Percentiles rank a stretch among this genome's conserved stretches.
phyloP scores from a whole-genome alignment of 2,113 vertebrate species.

The Accipiter cooperii region DNA sequence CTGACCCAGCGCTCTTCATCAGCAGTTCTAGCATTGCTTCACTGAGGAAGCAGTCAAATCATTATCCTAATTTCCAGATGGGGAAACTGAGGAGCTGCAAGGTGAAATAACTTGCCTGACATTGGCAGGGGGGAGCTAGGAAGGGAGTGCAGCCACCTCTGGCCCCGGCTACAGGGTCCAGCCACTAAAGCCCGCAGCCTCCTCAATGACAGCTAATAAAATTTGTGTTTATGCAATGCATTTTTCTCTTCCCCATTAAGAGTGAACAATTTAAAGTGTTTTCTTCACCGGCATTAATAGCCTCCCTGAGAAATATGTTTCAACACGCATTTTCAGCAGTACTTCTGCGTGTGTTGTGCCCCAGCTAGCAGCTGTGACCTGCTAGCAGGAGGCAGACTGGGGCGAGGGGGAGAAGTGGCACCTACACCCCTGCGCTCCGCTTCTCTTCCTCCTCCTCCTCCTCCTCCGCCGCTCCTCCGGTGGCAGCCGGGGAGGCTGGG shows the following conservation, averaged over 20 bases:
- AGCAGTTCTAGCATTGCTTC: not conserved
- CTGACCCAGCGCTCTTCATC: not conserved
- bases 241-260: conserved; percentile 35
- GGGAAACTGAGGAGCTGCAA: not conserved
- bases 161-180: not conserved
- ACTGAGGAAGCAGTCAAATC: not conserved
- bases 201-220: not conserved
- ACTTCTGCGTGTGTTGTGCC: not conserved
- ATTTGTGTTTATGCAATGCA: not conserved
- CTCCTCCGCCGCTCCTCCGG: not conserved
- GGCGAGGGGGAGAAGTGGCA: not conserved
- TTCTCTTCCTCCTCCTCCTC: not conserved
- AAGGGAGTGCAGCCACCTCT: not conserved
- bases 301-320: conserved; percentile 53
- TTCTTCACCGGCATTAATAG: conserved; percentile 52
- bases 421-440: not conserved
- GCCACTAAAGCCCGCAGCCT: not conserved
- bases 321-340: conserved; percentile 21
- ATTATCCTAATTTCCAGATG: not conserved
- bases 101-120: not conserved
- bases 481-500: not conserved
- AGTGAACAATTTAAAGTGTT: conserved; percentile 32
- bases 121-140: not conserved
- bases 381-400: not conserved
- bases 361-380: conserved; percentile 24